Evolutionary conservation across 2,113 vertebrate species (phyloP).

Genomic region (Emberiza fucata): DNA sequence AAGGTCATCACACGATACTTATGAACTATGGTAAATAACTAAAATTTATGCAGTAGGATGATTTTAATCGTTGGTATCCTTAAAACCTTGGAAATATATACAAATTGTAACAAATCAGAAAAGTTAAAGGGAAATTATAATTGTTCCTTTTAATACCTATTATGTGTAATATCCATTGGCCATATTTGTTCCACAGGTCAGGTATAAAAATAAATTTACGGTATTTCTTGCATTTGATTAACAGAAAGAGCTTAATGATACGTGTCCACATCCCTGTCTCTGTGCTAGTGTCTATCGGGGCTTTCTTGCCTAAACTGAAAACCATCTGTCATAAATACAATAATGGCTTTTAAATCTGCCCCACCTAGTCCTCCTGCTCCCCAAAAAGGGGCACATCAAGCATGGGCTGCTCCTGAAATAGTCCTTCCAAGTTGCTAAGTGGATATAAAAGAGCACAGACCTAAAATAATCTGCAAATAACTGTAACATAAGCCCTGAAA

Average conservation of each 20-base stretch:
- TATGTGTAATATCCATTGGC: neutral
- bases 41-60: neutral
- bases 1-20: conserved; percentile 40
- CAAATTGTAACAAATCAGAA: conserved; percentile 17
- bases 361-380: neutral
- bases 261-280: neutral
- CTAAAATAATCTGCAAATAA: conserved; percentile 63
- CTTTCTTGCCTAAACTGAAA: conserved; percentile 19
- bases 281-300: neutral
- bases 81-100: conserved; percentile 1
- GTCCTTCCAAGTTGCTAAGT: conserved; percentile 40
- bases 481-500: conserved; percentile 37
- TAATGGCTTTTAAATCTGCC: neutral
- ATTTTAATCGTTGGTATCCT: neutral
- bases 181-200: neutral
- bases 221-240: neutral
- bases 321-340: neutral
- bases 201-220: neutral
- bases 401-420: neutral
- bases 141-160: neutral
- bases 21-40: conserved; percentile 55
- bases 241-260: neutral
- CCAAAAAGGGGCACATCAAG: neutral
- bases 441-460: conserved; percentile 53
- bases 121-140: conserved; percentile 45